phyloP scores from a whole-genome alignment of 1,140 invertebrate species.

The Drosophila sturtevanti region DNA sequence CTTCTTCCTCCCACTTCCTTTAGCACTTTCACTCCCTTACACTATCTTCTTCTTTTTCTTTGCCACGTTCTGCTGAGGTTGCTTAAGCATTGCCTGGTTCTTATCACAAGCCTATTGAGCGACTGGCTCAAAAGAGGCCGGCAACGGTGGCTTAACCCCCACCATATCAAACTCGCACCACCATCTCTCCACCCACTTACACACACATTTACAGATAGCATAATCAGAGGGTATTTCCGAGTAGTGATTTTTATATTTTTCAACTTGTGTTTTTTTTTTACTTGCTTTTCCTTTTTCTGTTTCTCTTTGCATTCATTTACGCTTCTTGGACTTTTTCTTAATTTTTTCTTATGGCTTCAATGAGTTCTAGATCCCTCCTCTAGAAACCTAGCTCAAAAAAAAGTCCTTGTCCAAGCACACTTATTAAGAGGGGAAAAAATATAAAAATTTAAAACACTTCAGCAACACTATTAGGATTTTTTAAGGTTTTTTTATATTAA shows the following conservation, averaged over 20 bases:
- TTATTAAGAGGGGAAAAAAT: conserved; percentile 79
- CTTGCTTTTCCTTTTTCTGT: conserved; percentile 32
- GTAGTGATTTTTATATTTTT: conserved; percentile 80
- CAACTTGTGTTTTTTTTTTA: conserved; percentile 67
- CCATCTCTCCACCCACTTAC: conserved; percentile 1
- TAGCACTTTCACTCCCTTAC: background rate
- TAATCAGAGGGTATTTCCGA: conserved; percentile 78
- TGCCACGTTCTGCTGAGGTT: conserved; percentile 17
- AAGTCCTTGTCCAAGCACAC: conserved; percentile 51
- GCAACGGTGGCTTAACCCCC: conserved; percentile 44
- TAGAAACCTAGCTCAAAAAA: conserved; percentile 33
- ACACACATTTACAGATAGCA: conserved; percentile 66
- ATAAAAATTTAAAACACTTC: conserved; percentile 78
- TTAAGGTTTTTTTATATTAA: conserved; percentile 50
- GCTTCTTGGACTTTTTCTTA: conserved; percentile 62
- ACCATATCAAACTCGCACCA: background rate
- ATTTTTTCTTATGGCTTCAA: conserved; percentile 79
- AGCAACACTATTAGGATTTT: conserved; percentile 65
- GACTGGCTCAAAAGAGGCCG: conserved; percentile 1
- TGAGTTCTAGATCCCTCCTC: conserved; percentile 44
- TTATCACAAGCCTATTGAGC: conserved; percentile 63
- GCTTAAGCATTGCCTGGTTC: conserved; percentile 49
- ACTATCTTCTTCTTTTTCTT: background rate
- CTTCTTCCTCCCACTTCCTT: background rate
- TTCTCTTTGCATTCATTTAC: conserved; percentile 23